These are phyloP conservation scores for Archilochus colubris DNA, from an alignment of 2,113 vertebrate genomes.

Conservation along the genomic window DNA sequence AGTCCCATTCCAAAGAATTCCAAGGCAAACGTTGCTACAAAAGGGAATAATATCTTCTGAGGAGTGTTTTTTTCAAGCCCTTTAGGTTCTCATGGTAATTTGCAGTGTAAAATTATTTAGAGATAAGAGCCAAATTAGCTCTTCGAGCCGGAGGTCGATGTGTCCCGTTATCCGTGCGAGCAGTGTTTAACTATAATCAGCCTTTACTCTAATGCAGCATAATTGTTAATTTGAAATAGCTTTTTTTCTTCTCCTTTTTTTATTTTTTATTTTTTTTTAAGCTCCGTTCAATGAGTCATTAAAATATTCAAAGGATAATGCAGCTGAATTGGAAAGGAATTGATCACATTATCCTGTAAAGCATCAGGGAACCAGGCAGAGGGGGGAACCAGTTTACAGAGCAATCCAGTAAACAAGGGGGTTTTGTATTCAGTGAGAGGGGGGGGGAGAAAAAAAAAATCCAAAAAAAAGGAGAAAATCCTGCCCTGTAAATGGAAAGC, in stretches of 20 bases:
- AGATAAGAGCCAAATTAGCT: constrained; percentile 87
- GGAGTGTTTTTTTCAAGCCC: constrained; percentile 84
- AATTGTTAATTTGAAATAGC: constrained; percentile 86
- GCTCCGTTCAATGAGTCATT: constrained; percentile 85
- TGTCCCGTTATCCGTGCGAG: constrained; percentile 84
- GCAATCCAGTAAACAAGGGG: constrained; percentile 58
- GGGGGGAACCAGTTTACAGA: constrained; percentile 7
- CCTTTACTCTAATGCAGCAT: constrained; percentile 85
- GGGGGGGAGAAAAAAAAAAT: not conserved
- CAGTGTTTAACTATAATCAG: constrained; percentile 86
- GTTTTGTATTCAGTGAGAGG: constrained; percentile 27
- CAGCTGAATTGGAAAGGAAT: constrained; percentile 83
- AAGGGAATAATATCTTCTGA: constrained; percentile 83
- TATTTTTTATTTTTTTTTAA: constrained; percentile 72
- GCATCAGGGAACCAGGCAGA: constrained; percentile 78
- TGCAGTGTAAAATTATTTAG: constrained; percentile 84
- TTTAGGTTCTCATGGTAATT: constrained; percentile 84
- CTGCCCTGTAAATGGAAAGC: constrained; percentile 49
- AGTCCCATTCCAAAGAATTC: constrained; percentile 76
- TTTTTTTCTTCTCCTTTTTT: constrained; percentile 35
- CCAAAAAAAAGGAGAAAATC: constrained; percentile 52
- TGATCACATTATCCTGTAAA: constrained; percentile 79
- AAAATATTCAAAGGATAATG: constrained; percentile 86
- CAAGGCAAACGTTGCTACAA: constrained; percentile 76
- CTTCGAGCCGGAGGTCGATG: constrained; percentile 79